A percentile compares a stretch with the other conserved stretches of the same genome.
Evolutionary conservation across 2,888 invertebrate species (phyloP).

Genomic region (Rhorus exstirpatorius): DNA sequence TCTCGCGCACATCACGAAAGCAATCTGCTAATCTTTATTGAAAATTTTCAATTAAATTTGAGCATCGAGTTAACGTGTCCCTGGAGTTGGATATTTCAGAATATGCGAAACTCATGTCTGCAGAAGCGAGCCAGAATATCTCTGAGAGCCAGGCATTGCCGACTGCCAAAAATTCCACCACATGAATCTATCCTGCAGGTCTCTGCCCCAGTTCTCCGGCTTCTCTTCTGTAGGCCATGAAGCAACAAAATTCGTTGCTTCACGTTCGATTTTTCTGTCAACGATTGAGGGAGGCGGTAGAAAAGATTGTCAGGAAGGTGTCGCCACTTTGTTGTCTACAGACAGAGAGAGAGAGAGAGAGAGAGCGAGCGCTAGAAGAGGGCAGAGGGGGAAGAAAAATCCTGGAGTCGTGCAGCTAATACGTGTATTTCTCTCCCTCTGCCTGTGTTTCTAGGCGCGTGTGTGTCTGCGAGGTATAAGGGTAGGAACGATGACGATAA

Average conservation of each 20-base stretch:
- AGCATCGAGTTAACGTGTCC: too few relatives aligned
- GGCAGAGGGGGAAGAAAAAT: constrained; percentile 14
- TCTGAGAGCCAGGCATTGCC: constrained; percentile 6
- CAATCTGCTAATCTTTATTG: too few relatives aligned
- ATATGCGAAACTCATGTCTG: too few relatives aligned
- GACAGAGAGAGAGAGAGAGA: not conserved
- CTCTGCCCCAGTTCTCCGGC: constrained; percentile 1
- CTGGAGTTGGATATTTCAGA: too few relatives aligned
- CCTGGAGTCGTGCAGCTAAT: constrained; percentile 19
- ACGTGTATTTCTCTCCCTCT: too few relatives aligned
- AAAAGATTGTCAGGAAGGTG: constrained; percentile 36
- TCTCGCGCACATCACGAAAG: too few relatives aligned
- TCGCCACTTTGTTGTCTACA: constrained; percentile 34
- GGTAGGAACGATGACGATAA: constrained; percentile 61
- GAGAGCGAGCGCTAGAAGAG: too few relatives aligned
- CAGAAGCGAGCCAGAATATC: too few relatives aligned
- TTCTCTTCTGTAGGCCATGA: constrained; percentile 8
- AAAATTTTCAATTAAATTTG: too few relatives aligned
- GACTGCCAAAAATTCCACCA: not conserved
- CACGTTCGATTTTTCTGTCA: not conserved
- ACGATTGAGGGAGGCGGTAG: too few relatives aligned
- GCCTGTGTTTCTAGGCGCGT: not conserved
- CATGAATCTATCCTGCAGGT: constrained; percentile 10
- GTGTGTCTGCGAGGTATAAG: constrained; percentile 31
- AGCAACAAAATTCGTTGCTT: not conserved